Base-by-base conservation (phyloP, 2,113 vertebrate genomes). In the Boulengeromyrus knoepffleri region DNA sequence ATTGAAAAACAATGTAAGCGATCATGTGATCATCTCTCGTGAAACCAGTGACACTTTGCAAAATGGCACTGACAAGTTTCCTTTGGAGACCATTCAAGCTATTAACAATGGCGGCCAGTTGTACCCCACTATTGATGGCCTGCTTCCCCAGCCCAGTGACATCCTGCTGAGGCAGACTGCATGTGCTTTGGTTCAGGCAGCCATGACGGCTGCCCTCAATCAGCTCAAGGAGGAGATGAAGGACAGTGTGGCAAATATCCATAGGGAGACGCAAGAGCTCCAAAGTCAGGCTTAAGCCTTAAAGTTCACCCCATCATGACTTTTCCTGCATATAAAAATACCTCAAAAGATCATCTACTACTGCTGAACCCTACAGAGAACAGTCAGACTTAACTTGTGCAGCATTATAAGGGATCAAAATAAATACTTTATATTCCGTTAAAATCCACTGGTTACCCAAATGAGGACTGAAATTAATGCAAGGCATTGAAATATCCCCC, bases 151-250 rank as follows among this genome's bases (percentile, higher is more conserved):
- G 86, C 77, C 19, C 85, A 46, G 21, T 42, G 90, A 92, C 15
- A 53, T 84, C 3, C 36, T 90, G 27, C 89, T 92, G 46, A 31
- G 52, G 36, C 90, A 92, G 88, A 90, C 90, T 1, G 91, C 92
- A 17, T 74, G 80, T 66, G 66, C 88, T 66, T 84, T 92, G 52
- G 92, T 92, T 7, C 89, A 91, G 91, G 86, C 84, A 49, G 89
- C 91, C 42, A 89, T 92, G 62, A 83, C 89, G 50, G 91, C 90
- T 50, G 91, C 91, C 46, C 46, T 91, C 74, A 56, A 84, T 36
- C 90, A 92, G 74, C 74, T 92, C 7, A 85, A 88, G 50, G 52
- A 88, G 47, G 91, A 92, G 45, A 53, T 52, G 47, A 88, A 87
- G 3, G 31, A 42, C 17, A 47, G 42, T 62, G 24, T 47, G 42